Evolutionary conservation across 2,113 vertebrate genomes (phyloP).

Genomic region (Cyprinus carpio): DNA sequence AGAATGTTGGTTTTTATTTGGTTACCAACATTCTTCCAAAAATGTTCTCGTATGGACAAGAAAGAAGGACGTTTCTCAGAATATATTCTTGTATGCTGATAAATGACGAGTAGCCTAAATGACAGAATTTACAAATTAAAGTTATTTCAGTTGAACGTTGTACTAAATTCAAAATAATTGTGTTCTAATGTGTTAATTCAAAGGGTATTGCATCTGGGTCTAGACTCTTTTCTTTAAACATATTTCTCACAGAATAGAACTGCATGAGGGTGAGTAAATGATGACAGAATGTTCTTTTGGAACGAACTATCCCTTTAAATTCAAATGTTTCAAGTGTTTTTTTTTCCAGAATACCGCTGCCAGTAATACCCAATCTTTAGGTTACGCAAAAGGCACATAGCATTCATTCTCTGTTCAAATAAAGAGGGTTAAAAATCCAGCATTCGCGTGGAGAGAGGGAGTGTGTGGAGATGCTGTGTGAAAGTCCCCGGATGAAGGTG

Average conservation of each 20-base stretch:
- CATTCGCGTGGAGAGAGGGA: conserved; percentile 22
- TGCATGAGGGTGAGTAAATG: not conserved
- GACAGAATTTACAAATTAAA: not conserved
- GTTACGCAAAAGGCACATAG: not conserved
- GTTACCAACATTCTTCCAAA: not conserved
- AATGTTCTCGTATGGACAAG: not conserved
- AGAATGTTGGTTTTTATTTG: not conserved
- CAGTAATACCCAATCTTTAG: not conserved
- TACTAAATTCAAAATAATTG: no score
- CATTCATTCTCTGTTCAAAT: not conserved
- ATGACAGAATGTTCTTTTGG: not conserved
- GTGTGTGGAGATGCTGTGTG: conserved; percentile 29
- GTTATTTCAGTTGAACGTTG: no score
- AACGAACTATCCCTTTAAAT: not conserved
- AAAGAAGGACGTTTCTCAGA: not conserved
- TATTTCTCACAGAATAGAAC: not conserved
- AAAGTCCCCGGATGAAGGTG: conserved; percentile 70
- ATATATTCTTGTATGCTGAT: not conserved
- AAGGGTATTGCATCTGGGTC: not conserved
- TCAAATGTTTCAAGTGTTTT: not conserved
- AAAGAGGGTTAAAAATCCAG: conserved; percentile 9
- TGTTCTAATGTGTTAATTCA: not conserved
- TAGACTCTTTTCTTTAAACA: not conserved
- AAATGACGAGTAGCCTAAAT: not conserved
- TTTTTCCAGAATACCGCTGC: not conserved